Conservation (phyloP, 2,113 vertebrate genomes). For the Myotis davidii region DNA sequence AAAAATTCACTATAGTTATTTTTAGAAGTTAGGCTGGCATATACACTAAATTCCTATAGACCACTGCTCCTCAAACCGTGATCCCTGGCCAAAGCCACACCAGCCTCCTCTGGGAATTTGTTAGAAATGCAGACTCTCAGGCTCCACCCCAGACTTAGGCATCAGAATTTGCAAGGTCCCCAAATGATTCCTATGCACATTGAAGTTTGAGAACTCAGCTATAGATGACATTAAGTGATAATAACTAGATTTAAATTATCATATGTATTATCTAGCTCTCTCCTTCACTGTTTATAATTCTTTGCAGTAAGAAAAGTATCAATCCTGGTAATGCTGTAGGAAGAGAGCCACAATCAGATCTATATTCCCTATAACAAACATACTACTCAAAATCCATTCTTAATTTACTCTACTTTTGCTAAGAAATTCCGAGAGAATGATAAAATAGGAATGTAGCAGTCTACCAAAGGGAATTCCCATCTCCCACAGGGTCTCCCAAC, state of each 20-base stretch:
- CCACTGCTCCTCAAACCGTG: background rate
- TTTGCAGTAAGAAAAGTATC: background rate
- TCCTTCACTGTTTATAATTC: background rate
- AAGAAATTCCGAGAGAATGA: background rate
- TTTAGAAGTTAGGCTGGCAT: background rate
- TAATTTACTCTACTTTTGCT: constrained; percentile 6
- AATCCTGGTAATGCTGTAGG: background rate
- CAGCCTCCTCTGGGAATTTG: background rate
- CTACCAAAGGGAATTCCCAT: background rate
- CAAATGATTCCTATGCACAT: background rate
- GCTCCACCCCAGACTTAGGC: background rate
- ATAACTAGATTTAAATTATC: background rate
- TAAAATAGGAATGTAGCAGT: background rate
- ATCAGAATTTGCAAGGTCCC: background rate
- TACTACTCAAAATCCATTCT: background rate
- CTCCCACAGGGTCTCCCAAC: background rate
- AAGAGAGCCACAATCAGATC: background rate
- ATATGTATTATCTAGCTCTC: background rate
- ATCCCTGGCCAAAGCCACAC: background rate
- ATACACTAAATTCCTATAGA: background rate
- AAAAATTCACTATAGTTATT: background rate
- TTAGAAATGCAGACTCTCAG: background rate
- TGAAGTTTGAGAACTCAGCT: background rate
- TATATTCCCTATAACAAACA: background rate
- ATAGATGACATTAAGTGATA: background rate